A percentile compares a stretch with the other conserved stretches of the same genome.
Evolutionary conservation across 1,140 invertebrate genomes (phyloP).

Genomic region (Proctacanthus coquilletti): DNA sequence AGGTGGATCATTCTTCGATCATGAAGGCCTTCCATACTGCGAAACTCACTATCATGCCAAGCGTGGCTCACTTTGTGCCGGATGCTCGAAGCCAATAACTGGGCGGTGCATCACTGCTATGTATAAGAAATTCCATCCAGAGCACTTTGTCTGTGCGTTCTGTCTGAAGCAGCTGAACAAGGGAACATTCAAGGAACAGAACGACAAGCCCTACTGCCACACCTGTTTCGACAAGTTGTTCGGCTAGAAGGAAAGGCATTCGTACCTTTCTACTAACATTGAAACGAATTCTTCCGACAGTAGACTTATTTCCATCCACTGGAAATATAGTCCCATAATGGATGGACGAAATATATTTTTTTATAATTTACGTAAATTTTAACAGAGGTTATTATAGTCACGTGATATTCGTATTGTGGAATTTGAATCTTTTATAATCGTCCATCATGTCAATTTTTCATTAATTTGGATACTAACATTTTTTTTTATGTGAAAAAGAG

Average conservation of each 20-base stretch:
- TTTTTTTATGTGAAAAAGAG: too few species aligned
- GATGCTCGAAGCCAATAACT: conserved; percentile 93
- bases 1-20: conserved; percentile 87
- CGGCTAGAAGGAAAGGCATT: conserved; percentile 42
- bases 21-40: conserved; percentile 92
- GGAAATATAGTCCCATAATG: too few species aligned
- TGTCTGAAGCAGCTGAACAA: conserved; percentile 95
- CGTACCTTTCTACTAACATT: too few species aligned
- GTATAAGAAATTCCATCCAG: conserved; percentile 97
- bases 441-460: too few species aligned
- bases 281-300: too few species aligned
- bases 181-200: conserved; percentile 94
- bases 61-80: conserved; percentile 88
- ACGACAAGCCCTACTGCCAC: conserved; percentile 97
- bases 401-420: too few species aligned
- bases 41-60: conserved; percentile 97
- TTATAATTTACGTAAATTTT: too few species aligned
- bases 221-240: conserved; percentile 95
- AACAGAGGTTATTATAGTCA: too few species aligned
- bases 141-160: conserved; percentile 92
- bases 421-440: too few species aligned
- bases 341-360: too few species aligned
- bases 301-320: too few species aligned
- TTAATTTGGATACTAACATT: too few species aligned
- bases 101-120: conserved; percentile 97